phyloP scores from a whole-genome alignment of 1,140 invertebrate genomes.

The Dendrolimus kikuchii region DNA sequence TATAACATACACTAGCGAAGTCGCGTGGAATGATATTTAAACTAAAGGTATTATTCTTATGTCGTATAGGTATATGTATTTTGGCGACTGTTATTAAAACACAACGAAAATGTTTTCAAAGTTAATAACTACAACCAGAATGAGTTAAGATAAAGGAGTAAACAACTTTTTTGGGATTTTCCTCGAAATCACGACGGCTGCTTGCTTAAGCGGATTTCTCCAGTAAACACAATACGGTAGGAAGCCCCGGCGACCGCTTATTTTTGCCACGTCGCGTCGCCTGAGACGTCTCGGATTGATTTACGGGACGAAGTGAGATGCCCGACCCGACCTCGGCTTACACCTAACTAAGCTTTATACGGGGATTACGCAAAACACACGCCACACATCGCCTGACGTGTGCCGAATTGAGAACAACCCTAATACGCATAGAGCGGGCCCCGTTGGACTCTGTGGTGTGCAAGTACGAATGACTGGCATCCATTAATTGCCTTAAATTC shows the following conservation, averaged over 20 bases:
- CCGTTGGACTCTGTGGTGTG: too few species aligned
- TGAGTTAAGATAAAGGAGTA: too few species aligned
- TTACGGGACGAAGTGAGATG: conserved; percentile 49
- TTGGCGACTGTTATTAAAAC: too few species aligned
- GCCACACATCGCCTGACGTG: conserved; percentile 36
- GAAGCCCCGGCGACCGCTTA: conserved; percentile 32
- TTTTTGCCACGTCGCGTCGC: conserved; percentile 52
- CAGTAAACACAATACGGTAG: conserved; percentile 21
- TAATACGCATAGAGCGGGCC: not conserved
- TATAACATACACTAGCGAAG: too few species aligned
- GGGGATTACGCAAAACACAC: conserved; percentile 51
- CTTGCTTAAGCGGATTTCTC: conserved; percentile 33
- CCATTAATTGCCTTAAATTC: too few species aligned
- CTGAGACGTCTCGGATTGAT: conserved; percentile 50
- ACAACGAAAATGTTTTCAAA: too few species aligned
- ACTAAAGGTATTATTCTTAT: too few species aligned
- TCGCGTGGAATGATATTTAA: too few species aligned
- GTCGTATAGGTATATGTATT: too few species aligned
- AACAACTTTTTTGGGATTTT: too few species aligned
- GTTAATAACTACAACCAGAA: too few species aligned
- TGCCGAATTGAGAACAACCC: conserved; percentile 28
- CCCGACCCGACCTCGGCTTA: conserved; percentile 44
- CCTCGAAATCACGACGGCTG: not conserved
- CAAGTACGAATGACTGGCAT: too few species aligned
- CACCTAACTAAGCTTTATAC: conserved; percentile 43